phyloP scores from a whole-genome alignment of 1,140 invertebrate genomes.

The Rhyzopertha dominica region DNA sequence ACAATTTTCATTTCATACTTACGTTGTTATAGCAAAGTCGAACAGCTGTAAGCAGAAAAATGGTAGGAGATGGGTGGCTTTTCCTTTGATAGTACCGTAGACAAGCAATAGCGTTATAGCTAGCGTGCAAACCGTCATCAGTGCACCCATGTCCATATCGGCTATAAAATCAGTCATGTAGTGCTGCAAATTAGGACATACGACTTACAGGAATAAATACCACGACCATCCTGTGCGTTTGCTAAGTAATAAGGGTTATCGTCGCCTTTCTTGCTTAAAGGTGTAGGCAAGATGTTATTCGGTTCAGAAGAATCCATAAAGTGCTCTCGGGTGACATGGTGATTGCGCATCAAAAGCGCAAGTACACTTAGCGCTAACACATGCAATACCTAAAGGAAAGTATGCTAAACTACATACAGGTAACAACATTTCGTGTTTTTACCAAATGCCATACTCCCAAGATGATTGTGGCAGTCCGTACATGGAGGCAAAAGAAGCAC shows the following conservation, averaged over 20 bases:
- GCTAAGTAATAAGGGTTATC: constrained; percentile 48
- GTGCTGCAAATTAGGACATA: no score
- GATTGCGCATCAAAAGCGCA: constrained; percentile 67
- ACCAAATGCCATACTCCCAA: constrained; percentile 79
- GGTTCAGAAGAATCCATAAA: constrained; percentile 32
- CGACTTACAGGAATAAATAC: constrained; percentile 55
- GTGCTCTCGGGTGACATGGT: constrained; percentile 44
- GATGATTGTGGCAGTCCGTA: constrained; percentile 73
- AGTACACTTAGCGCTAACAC: constrained; percentile 64
- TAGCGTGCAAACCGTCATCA: constrained; percentile 73
- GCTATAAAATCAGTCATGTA: constrained; percentile 58
- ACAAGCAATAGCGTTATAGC: constrained; percentile 75
- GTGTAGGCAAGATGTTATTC: constrained; percentile 57
- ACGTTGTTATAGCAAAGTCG: constrained; percentile 82
- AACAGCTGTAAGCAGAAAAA: constrained; percentile 87
- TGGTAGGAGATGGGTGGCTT: constrained; percentile 75
- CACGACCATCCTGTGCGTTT: constrained; percentile 55
- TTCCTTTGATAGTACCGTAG: constrained; percentile 74
- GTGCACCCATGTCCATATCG: constrained; percentile 70
- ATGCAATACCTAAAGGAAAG: constrained; percentile 59
- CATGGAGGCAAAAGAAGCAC: constrained; percentile 78
- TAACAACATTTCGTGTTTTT: constrained; percentile 38
- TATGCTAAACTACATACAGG: not conserved
- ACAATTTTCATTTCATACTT: constrained; percentile 44
- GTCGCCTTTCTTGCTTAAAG: constrained; percentile 59